These are phyloP conservation scores for Aptenodytes forsteri DNA, from an alignment of 2,113 vertebrate species.

Conservation along the genomic window DNA sequence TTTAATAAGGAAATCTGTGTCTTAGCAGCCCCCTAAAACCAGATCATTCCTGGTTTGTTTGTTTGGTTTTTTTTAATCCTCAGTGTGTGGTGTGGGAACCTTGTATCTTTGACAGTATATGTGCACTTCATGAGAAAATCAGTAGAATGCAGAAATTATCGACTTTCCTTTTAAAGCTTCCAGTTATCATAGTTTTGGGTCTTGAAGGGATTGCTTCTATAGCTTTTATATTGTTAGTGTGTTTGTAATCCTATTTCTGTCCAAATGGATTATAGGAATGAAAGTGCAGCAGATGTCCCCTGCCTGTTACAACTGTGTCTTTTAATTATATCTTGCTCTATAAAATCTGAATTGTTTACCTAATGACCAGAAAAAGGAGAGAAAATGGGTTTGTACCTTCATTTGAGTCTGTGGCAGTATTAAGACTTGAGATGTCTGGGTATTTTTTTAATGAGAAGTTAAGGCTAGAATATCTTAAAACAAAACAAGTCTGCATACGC, in stretches of 20 bases:
- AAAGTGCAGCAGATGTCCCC: constrained; percentile 45
- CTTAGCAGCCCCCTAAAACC: constrained; percentile 4
- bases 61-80: background rate
- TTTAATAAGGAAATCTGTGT: constrained; percentile 52
- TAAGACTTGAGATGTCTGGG: background rate
- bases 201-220: constrained; percentile 5
- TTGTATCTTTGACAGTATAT: background rate
- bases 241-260: constrained; percentile 57
- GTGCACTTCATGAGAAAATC: background rate
- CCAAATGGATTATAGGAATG: constrained; percentile 53
- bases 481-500: background rate
- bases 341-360: background rate
- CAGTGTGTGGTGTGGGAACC: background rate
- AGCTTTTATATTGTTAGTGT: constrained; percentile 34
- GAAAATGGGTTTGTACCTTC: background rate
- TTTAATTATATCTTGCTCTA: background rate
- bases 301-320: background rate
- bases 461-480: background rate
- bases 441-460: background rate
- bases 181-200: background rate
- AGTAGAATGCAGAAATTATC: background rate
- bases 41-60: background rate
- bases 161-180: background rate
- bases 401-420: background rate
- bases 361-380: background rate